phyloP scores from a whole-genome alignment of 2,888 invertebrate genomes.

The Mimumesa dahlbomi region DNA sequence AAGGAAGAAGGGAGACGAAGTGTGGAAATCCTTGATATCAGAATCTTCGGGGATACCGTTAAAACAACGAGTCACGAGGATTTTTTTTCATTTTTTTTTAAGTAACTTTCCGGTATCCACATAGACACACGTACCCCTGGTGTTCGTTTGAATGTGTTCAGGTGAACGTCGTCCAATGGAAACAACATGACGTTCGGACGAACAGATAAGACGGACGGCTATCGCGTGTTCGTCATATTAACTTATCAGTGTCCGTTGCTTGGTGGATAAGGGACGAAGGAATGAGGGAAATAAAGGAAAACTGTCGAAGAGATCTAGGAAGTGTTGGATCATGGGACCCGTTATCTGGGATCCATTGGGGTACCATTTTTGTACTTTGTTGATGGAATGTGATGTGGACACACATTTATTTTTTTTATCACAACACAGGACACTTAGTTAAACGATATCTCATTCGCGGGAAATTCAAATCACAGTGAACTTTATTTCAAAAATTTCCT shows the following conservation, averaged over 20 bases:
- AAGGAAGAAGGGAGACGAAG: slow-evolving; percentile 1
- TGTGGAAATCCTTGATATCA: not conserved
- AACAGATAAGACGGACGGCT: not conserved
- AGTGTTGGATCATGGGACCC: not conserved
- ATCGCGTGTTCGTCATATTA: slow-evolving; percentile 2
- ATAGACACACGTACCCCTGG: no score
- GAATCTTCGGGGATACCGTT: slow-evolving; percentile 3
- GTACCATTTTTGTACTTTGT: no score
- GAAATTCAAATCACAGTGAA: no score
- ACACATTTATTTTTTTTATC: no score
- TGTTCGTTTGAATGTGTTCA: no score
- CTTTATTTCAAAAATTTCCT: no score
- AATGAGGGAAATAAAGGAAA: not conserved
- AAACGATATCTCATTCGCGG: no score
- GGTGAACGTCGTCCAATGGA: no score
- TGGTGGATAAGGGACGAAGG: not conserved
- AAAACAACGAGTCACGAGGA: slow-evolving; percentile 6
- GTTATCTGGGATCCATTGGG: not conserved
- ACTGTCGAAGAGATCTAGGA: not conserved
- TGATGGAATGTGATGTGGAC: no score
- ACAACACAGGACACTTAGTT: no score
- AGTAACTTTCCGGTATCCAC: not conserved
- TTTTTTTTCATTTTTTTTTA: not conserved
- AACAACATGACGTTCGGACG: not conserved
- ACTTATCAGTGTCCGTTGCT: not conserved